Evolutionary conservation across 2,888 invertebrate species (phyloP), one percentile per base, ranked within the genome.

Genomic region (Ischnura elegans): DNA sequence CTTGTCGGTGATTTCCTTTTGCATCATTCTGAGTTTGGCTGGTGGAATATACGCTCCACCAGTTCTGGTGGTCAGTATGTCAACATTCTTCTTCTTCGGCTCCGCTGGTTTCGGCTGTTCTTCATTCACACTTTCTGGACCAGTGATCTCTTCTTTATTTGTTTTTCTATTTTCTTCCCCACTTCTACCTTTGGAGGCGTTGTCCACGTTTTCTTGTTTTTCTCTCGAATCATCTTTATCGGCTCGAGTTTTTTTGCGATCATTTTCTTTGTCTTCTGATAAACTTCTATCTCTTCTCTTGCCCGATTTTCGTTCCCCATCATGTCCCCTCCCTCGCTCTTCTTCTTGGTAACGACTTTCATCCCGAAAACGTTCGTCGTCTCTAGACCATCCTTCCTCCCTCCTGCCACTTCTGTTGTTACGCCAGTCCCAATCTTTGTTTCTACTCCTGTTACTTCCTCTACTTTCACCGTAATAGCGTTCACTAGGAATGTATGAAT

Each of bases 1-100:
- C 96, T 99, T 99, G 95, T 99, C 99, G 0, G 98, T 98, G 93
- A 99, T 99, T 96, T 98, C 98, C 0, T 98, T 98, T 96, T 99
- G 99, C 98, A 99, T 98, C 97, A 99, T 97, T 43, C 98, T 97
- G 84, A 99, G 96, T 95, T 98, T 99, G 0, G 99, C 99, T 0
- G 99, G 99, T 0, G 99, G 99, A 95, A 99, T 99, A 95, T 99
- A 99, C 5, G 99, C 99, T 94, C 99, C 99, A 76, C 99, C 99
- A 16, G 99, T 99, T 95, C 97, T 97, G 0, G 98, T 98, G 93
- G 98, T 98, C 4, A 98, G 95, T 95, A 98, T 96, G 95, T 98
- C 98, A 55, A 93, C 93, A 42, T 55, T 93, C 86, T 94, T 94
- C 46, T 93, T 94, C 55, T 93, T 93, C 21, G 94, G 42, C 76